Conservation (phyloP, 1,140 invertebrate genomes). For the Drosophila persimilis region DNA sequence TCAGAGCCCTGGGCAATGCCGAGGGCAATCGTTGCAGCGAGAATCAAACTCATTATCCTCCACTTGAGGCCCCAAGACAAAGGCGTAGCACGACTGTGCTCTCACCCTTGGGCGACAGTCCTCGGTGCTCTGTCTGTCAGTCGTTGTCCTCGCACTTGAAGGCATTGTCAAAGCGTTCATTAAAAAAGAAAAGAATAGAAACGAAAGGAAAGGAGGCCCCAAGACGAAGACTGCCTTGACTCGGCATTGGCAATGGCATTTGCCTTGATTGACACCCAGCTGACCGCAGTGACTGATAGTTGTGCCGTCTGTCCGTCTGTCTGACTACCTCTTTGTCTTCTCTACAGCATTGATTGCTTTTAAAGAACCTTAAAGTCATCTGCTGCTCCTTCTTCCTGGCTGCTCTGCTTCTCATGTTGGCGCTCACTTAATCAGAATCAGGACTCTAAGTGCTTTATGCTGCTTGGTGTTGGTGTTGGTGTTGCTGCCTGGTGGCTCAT, state of each 20-base stretch:
- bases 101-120: conserved; percentile 35
- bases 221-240: conserved; percentile 16
- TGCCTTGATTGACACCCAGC: conserved; percentile 74
- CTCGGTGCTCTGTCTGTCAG: conserved; percentile 21
- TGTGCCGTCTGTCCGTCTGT: background rate
- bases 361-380: conserved; percentile 43
- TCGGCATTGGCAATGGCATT: conserved; percentile 61
- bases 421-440: conserved; percentile 74
- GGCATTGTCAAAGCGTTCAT: conserved; percentile 75
- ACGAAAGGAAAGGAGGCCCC: conserved; percentile 20
- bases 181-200: conserved; percentile 46
- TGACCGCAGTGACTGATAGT: conserved; percentile 69
- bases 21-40: conserved; percentile 61
- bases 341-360: conserved; percentile 49
- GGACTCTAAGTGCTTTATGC: conserved; percentile 72
- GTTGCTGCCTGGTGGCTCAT: conserved; percentile 53
- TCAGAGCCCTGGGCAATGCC: conserved; percentile 32
- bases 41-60: conserved; percentile 70
- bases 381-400: conserved; percentile 7
- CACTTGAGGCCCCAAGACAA: conserved; percentile 62
- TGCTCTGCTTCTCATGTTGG: conserved; percentile 25
- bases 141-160: conserved; percentile 66
- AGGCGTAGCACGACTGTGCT: conserved; percentile 10
- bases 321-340: conserved; percentile 4
- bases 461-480: conserved; percentile 22